Percentiles rank a stretch among this genome's conserved stretches.
Conservation (phyloP, 2,888 invertebrate genomes). For the Itoplectis maculator region DNA sequence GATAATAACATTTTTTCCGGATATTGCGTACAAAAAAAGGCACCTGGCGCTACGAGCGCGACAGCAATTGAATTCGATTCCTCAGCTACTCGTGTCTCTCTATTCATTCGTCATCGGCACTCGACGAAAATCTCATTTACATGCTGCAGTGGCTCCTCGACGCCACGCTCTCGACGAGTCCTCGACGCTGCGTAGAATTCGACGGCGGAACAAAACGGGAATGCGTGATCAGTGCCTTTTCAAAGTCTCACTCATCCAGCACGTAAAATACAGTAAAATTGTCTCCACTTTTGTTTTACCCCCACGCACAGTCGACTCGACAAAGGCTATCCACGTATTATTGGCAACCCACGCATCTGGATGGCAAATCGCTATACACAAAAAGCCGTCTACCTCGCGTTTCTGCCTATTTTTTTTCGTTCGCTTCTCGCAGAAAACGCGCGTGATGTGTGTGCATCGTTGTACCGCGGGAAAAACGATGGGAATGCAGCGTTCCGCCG, state of each 20-base stretch:
- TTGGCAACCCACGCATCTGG: no score
- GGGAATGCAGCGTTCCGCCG: no score
- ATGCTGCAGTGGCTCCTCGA: not conserved
- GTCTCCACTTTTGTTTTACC: not conserved
- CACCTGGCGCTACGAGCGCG: not conserved
- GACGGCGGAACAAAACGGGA: not conserved
- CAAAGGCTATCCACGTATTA: no score
- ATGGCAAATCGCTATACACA: no score
- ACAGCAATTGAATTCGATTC: conserved; percentile 1
- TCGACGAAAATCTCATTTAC: conserved; percentile 6
- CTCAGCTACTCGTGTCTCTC: not conserved
- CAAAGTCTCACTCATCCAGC: not conserved
- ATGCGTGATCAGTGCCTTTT: conserved; percentile 5
- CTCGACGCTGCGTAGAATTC: not conserved
- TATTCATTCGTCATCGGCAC: conserved; percentile 1
- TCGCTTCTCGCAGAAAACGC: no score
- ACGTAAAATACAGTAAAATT: not conserved
- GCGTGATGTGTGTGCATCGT: no score
- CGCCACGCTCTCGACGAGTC: not conserved
- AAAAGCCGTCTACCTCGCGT: not conserved
- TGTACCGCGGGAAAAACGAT: no score
- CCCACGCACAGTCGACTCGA: not conserved
- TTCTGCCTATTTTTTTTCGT: not conserved
- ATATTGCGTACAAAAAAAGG: not conserved
- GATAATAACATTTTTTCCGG: not conserved